Conservation (phyloP, 2,888 invertebrate genomes). For the Cremastinae sp. region DNA sequence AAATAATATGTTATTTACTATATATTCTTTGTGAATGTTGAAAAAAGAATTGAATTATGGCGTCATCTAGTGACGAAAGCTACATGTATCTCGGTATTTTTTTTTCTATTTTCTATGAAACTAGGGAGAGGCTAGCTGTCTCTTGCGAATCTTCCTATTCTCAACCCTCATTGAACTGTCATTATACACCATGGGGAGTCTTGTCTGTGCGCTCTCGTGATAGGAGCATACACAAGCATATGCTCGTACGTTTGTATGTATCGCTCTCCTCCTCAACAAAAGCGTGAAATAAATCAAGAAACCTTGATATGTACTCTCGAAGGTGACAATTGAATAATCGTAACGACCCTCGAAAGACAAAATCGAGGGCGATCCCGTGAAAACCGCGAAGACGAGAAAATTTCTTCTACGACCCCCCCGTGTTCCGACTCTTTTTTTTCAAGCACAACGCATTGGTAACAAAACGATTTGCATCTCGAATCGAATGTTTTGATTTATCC, state of each 20-base stretch:
- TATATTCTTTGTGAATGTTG: no score
- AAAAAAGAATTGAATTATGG: no score
- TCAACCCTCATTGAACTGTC: no score
- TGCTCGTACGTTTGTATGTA: conserved; percentile 43
- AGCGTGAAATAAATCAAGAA: conserved; percentile 23
- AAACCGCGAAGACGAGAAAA: conserved; percentile 6
- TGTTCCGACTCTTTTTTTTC: not conserved
- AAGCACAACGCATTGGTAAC: conserved; percentile 13
- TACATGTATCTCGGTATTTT: no score
- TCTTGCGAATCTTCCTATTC: no score
- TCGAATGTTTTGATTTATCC: conserved; percentile 57
- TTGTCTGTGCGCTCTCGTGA: conserved; percentile 22
- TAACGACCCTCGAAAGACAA: not conserved
- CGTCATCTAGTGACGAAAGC: no score
- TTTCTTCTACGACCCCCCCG: not conserved
- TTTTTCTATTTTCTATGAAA: no score
- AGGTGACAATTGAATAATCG: conserved; percentile 12
- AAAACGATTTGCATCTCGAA: conserved; percentile 32
- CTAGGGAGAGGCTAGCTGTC: no score
- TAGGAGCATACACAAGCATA: conserved; percentile 46
- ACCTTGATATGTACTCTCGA: conserved; percentile 6
- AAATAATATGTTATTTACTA: no score
- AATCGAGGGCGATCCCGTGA: not conserved
- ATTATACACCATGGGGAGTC: conserved; percentile 28
- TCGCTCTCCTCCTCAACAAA: conserved; percentile 18